phyloP scores from a whole-genome alignment of 2,113 vertebrate species.

The Laticauda laticaudata region DNA sequence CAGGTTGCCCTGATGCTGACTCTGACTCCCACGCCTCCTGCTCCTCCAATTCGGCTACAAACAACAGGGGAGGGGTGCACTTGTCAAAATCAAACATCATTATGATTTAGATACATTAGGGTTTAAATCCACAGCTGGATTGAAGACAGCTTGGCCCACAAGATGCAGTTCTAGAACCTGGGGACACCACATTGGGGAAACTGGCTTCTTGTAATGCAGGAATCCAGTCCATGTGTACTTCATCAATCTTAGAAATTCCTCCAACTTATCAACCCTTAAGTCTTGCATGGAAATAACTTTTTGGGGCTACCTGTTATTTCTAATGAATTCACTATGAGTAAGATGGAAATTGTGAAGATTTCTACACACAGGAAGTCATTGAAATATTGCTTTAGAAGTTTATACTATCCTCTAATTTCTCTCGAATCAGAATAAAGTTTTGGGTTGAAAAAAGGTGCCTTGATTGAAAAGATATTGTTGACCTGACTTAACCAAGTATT shows the following conservation, averaged over 20 bases:
- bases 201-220: background rate
- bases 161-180: background rate
- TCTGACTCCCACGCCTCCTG: no score
- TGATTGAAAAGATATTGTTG: background rate
- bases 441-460: background rate
- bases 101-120: background rate
- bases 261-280: background rate
- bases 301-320: background rate
- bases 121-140: background rate
- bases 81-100: background rate
- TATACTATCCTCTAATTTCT: background rate
- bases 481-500: background rate
- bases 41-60: background rate
- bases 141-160: background rate
- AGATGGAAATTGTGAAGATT: background rate
- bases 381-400: background rate
- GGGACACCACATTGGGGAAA: background rate
- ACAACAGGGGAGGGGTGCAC: background rate
- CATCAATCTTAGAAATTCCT: background rate
- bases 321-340: background rate
- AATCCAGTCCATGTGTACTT: background rate
- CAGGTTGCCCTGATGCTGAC: no score
- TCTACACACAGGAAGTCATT: background rate
- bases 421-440: background rate
- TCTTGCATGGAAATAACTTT: background rate